A percentile compares a stretch with the other conserved stretches of the same genome.
Conservation (phyloP, 2,113 vertebrate species). For the Nannobrachium achirus region DNA sequence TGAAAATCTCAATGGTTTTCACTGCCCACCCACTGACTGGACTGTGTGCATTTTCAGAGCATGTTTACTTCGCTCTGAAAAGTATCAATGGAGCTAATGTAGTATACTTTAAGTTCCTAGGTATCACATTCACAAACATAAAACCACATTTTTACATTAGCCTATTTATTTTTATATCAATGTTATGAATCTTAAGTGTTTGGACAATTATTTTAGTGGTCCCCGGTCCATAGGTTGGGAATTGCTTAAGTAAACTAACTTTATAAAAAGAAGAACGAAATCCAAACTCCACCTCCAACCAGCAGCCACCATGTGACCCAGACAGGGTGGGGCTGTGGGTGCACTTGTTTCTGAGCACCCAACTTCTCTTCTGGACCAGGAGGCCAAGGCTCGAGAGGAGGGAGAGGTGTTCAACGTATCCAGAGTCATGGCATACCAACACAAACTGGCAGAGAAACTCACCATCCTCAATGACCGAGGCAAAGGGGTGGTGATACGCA, state of each 20-base stretch:
- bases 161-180: not conserved
- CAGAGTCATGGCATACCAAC: constrained; percentile 85
- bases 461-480: constrained; percentile 90
- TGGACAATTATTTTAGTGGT: too few species aligned
- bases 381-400: constrained; percentile 51
- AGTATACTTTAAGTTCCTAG: too few species aligned
- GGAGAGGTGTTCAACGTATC: constrained; percentile 52
- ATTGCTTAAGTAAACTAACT: too few species aligned
- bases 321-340: constrained; percentile 61
- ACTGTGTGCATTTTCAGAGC: too few species aligned
- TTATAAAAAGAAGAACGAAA: not conserved
- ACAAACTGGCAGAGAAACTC: constrained; percentile 93
- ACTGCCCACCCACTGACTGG: too few species aligned
- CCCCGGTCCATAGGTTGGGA: too few species aligned
- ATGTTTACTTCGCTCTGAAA: too few species aligned
- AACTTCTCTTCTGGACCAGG: constrained; percentile 10
- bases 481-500: constrained; percentile 86
- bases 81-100: too few species aligned
- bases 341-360: constrained; percentile 47
- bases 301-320: constrained; percentile 63
- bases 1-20: too few species aligned
- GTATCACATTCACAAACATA: too few species aligned
- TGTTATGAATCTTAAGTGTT: too few species aligned
- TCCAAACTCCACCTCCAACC: constrained; percentile 50
- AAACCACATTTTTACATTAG: not conserved